A percentile compares a stretch with the other conserved stretches of the same genome.
Evolutionary conservation across 2,797 vertebrate species (phyloP).

Genomic region (Poecilia wingei): DNA sequence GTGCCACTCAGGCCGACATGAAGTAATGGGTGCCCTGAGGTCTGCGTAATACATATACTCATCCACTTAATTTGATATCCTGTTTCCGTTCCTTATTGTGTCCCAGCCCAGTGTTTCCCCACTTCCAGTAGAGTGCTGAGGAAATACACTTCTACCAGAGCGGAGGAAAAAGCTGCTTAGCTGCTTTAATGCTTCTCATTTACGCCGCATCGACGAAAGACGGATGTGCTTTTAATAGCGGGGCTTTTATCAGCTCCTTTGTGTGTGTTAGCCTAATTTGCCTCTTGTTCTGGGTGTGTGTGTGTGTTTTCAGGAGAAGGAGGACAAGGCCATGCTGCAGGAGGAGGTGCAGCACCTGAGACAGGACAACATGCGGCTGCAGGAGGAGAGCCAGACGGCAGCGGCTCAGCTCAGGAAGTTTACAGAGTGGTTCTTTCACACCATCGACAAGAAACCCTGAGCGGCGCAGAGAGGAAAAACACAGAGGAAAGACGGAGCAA

Average conservation of each 20-base stretch:
- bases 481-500: background rate
- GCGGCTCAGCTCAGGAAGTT: constrained; percentile 95
- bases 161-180: constrained; percentile 49
- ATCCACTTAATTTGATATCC: constrained; percentile 74
- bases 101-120: constrained; percentile 53
- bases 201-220: constrained; percentile 46
- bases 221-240: constrained; percentile 56
- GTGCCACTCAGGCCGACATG: constrained; percentile 52
- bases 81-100: constrained; percentile 71
- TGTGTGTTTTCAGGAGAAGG: constrained; percentile 87
- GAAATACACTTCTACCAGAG: constrained; percentile 59
- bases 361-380: constrained; percentile 96
- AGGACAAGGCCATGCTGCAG: constrained; percentile 94
- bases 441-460: constrained; percentile 91
- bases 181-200: constrained; percentile 63
- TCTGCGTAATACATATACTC: constrained; percentile 66
- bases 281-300: constrained; percentile 18
- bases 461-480: background rate
- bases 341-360: constrained; percentile 95
- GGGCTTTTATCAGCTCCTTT: constrained; percentile 55
- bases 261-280: constrained; percentile 40
- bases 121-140: constrained; percentile 61
- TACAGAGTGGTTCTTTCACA: constrained; percentile 97
- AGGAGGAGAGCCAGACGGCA: constrained; percentile 94
- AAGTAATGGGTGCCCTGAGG: constrained; percentile 57